Conservation (phyloP, 1,140 invertebrate species). For the Euglossa dilemma region DNA sequence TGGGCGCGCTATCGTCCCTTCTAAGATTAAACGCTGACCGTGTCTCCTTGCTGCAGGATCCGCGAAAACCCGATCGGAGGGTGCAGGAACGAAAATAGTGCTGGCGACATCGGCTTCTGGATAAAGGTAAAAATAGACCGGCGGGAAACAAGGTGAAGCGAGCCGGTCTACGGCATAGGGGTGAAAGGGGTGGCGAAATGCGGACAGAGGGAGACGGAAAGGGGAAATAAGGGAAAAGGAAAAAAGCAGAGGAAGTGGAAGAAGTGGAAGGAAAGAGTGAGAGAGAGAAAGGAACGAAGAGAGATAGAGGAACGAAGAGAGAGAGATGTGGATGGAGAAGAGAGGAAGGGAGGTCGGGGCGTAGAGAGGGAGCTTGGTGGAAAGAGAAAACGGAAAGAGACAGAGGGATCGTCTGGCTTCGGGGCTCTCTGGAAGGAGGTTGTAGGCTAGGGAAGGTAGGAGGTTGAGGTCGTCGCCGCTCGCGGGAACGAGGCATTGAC, state of each 20-base stretch:
- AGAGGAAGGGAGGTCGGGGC: not conserved
- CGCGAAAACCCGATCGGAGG: not conserved
- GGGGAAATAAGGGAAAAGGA: too few species aligned
- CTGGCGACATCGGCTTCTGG: conserved; percentile 16
- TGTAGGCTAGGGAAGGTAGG: conserved; percentile 70
- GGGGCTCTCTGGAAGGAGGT: conserved; percentile 69
- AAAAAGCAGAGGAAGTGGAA: not conserved
- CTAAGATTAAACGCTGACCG: not conserved
- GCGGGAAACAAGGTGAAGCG: not conserved
- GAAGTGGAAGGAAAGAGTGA: not conserved
- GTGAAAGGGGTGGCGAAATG: not conserved
- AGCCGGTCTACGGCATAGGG: not conserved
- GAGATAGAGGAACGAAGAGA: too few species aligned
- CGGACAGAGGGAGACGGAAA: not conserved
- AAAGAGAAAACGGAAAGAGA: not conserved
- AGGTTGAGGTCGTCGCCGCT: conserved; percentile 78
- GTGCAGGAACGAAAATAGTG: conserved; percentile 8
- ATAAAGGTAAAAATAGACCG: conserved; percentile 31
- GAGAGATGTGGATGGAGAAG: not conserved
- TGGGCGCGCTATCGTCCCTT: not conserved
- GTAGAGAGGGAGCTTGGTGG: not conserved
- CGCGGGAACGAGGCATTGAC: conserved; percentile 78
- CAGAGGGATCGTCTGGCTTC: conserved; percentile 66
- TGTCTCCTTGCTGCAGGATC: not conserved
- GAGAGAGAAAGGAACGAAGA: too few species aligned